Evolutionary conservation across 2,888 invertebrate genomes (phyloP).

Genomic region (Pristionchus japonicus): DNA sequence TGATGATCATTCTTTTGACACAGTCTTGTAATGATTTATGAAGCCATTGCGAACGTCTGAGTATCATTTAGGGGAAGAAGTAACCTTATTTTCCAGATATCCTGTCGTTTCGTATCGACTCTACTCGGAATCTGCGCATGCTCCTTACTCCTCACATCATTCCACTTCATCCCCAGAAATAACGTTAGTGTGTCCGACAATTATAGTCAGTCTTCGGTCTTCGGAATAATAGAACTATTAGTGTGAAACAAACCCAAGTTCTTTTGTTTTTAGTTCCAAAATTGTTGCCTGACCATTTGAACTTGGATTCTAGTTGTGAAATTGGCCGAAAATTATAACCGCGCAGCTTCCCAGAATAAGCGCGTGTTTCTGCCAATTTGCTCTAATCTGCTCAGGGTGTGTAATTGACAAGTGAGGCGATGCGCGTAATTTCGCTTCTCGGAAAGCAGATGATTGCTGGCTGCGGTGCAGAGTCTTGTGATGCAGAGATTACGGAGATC

Average conservation of each 20-base stretch:
- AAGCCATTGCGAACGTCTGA: neutral
- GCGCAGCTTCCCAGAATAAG: neutral
- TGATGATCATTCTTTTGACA: no score
- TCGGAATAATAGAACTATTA: no score
- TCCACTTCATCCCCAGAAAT: constrained; percentile 51
- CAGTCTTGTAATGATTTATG: no score
- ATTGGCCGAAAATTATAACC: neutral
- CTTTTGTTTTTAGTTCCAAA: neutral
- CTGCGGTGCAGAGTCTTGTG: neutral
- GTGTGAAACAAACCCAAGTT: no score
- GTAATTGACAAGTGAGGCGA: neutral
- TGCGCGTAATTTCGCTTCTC: neutral
- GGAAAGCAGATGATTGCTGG: neutral
- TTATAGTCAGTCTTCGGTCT: neutral
- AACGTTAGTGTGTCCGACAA: neutral
- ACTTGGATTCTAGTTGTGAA: neutral
- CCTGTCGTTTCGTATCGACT: constrained; percentile 55
- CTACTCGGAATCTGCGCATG: constrained; percentile 52
- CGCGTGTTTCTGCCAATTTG: neutral
- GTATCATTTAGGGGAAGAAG: no score
- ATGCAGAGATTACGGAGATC: neutral
- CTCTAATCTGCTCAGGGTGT: neutral
- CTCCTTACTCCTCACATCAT: constrained; percentile 53
- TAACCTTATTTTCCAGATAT: constrained; percentile 38
- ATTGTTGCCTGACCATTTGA: neutral